A percentile compares a stretch with the other conserved stretches of the same genome.
These are phyloP conservation scores for Drosophila suzukii DNA, from an alignment of 1,140 invertebrate genomes.

Conservation along the genomic window DNA sequence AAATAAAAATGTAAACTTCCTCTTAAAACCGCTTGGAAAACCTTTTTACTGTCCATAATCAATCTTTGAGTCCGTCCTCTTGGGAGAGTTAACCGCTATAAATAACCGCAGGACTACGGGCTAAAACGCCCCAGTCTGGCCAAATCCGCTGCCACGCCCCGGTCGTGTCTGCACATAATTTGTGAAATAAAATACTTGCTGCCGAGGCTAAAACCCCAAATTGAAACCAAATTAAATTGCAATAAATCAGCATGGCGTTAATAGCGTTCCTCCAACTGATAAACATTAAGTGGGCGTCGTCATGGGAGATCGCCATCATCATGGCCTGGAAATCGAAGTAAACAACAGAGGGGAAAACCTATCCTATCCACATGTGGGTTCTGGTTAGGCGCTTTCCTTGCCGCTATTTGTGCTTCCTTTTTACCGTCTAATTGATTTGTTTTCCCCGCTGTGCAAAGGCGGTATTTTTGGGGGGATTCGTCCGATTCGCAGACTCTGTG, in stretches of 20 bases:
- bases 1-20: constrained; percentile 51
- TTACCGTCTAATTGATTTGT: constrained; percentile 78
- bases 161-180: constrained; percentile 77
- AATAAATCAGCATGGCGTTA: constrained; percentile 79
- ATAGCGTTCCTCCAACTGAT: constrained; percentile 73
- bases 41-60: constrained; percentile 46
- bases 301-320: constrained; percentile 49
- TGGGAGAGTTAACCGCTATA: constrained; percentile 44
- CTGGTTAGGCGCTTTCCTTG: constrained; percentile 19
- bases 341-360: constrained; percentile 26
- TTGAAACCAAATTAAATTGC: constrained; percentile 81
- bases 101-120: constrained; percentile 52
- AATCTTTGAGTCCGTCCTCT: constrained; percentile 27
- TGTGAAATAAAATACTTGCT: constrained; percentile 75
- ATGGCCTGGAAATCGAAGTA: constrained; percentile 35
- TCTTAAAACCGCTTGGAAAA: constrained; percentile 11
- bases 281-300: constrained; percentile 78
- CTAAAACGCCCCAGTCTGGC: constrained; percentile 26
- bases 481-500: not conserved
- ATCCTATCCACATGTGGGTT: constrained; percentile 39
- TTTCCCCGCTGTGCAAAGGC: constrained; percentile 51
- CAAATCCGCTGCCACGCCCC: constrained; percentile 56
- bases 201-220: constrained; percentile 52
- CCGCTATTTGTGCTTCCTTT: constrained; percentile 45
- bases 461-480: constrained; percentile 32